These are phyloP conservation scores for Argynnis bischoffii DNA, from an alignment of 2,888 invertebrate genomes.

Conservation along the genomic window DNA sequence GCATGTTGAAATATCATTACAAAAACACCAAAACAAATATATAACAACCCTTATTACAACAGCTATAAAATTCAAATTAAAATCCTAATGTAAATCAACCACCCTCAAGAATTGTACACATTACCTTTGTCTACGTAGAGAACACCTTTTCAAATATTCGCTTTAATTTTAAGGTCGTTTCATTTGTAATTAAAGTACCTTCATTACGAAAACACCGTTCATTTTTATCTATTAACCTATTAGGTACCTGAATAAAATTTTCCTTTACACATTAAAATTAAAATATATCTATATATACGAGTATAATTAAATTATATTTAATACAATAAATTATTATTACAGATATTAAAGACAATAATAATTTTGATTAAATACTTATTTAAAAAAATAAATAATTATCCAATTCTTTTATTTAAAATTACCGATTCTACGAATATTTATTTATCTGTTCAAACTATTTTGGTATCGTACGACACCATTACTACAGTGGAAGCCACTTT, in stretches of 20 bases:
- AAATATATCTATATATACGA: too few species aligned
- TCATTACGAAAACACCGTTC: neutral
- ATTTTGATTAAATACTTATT: too few species aligned
- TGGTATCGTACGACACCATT: neutral
- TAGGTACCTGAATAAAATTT: neutral
- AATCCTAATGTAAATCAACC: constrained; percentile 10
- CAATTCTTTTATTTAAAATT: too few species aligned
- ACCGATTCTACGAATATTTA: too few species aligned
- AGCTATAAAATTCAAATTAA: constrained; percentile 35
- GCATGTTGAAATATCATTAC: constrained; percentile 14
- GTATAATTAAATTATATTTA: too few species aligned
- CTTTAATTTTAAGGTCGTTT: constrained; percentile 53
- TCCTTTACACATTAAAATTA: too few species aligned
- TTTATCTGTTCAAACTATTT: too few species aligned
- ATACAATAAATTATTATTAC: too few species aligned
- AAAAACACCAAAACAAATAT: constrained; percentile 18
- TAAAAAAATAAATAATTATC: too few species aligned
- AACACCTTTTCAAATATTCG: constrained; percentile 59
- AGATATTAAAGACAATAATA: too few species aligned
- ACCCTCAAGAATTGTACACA: constrained; percentile 37
- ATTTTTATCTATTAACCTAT: neutral
- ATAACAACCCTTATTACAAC: constrained; percentile 24
- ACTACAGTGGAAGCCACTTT: neutral
- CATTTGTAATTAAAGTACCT: constrained; percentile 56
- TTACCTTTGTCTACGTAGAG: constrained; percentile 51